Evolutionary conservation across 2,888 invertebrate genomes (phyloP).

Genomic region (Nineta flava): DNA sequence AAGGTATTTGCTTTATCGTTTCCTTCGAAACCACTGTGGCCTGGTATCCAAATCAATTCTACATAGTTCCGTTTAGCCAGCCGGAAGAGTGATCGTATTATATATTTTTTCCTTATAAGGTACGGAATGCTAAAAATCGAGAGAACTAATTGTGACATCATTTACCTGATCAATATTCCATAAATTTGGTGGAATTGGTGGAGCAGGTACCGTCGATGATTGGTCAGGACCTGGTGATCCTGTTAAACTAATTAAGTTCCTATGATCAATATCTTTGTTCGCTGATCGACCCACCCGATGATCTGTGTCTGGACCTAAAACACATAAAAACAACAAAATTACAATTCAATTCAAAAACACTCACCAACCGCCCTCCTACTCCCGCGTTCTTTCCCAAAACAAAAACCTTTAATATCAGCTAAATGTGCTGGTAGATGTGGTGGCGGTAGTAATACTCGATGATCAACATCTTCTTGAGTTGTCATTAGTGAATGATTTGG

Average conservation of each 20-base stretch:
- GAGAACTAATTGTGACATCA: too few relatives aligned
- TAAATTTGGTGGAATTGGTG: slow-evolving; percentile 19
- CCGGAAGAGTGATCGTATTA: too few relatives aligned
- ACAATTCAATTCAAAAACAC: neutral
- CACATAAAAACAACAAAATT: neutral
- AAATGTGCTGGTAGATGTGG: slow-evolving; percentile 2
- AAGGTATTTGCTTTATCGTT: too few relatives aligned
- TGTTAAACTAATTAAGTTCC: slow-evolving; percentile 70
- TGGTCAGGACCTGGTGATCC: slow-evolving; percentile 39
- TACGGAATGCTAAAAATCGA: too few relatives aligned
- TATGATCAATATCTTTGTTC: slow-evolving; percentile 56
- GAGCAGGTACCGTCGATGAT: slow-evolving; percentile 6
- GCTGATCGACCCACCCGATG: slow-evolving; percentile 12
- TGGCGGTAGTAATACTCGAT: slow-evolving; percentile 39
- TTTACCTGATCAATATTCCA: slow-evolving; percentile 26
- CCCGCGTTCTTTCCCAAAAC: neutral
- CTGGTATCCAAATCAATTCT: too few relatives aligned
- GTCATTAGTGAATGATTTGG: slow-evolving; percentile 14
- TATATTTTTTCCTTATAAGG: too few relatives aligned
- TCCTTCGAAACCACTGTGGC: too few relatives aligned
- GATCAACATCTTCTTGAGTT: slow-evolving; percentile 34
- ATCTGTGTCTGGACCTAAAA: slow-evolving; percentile 11
- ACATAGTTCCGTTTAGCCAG: too few relatives aligned
- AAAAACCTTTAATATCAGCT: slow-evolving; percentile 1
- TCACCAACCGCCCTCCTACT: neutral